Evolutionary conservation across 2,797 vertebrate genomes (phyloP).

Genomic region (Girardinus metallicus): DNA sequence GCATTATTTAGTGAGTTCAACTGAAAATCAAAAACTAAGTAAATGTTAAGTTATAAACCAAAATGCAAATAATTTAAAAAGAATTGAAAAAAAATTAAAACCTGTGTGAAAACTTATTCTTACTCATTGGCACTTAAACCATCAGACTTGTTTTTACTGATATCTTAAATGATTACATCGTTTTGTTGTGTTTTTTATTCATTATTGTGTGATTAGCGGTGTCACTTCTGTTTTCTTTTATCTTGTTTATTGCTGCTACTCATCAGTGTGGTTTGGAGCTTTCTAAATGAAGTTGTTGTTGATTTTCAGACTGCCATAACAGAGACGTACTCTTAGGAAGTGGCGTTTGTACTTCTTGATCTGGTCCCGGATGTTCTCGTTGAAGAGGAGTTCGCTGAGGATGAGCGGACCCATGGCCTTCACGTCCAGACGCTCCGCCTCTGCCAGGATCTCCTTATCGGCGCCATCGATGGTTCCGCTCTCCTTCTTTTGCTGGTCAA

Average conservation of each 20-base stretch:
- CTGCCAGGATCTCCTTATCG: conserved; percentile 94
- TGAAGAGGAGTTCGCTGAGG: conserved; percentile 94
- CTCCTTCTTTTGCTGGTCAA: conserved; percentile 92
- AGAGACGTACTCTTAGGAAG: conserved; percentile 89
- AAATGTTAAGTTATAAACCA: neutral
- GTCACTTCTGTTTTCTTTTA: too few species aligned
- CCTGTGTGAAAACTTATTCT: too few species aligned
- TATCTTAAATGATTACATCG: too few species aligned
- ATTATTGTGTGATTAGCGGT: too few species aligned
- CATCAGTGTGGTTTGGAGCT: too few species aligned
- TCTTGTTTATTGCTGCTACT: too few species aligned
- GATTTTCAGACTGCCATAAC: too few species aligned
- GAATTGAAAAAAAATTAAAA: neutral
- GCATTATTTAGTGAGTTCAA: neutral
- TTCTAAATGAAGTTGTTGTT: too few species aligned
- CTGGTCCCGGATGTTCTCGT: conserved; percentile 95
- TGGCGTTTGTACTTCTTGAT: conserved; percentile 95
- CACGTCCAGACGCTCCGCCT: conserved; percentile 96
- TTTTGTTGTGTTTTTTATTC: too few species aligned
- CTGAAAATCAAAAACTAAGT: neutral
- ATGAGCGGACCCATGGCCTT: conserved; percentile 96
- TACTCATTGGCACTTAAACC: too few species aligned
- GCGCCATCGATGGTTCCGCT: conserved; percentile 87
- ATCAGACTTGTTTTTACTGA: too few species aligned
- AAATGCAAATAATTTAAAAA: neutral